These are phyloP conservation scores for Hydrocynus forskahlii DNA, from an alignment of 2,797 vertebrate genomes.

Conservation along the genomic window DNA sequence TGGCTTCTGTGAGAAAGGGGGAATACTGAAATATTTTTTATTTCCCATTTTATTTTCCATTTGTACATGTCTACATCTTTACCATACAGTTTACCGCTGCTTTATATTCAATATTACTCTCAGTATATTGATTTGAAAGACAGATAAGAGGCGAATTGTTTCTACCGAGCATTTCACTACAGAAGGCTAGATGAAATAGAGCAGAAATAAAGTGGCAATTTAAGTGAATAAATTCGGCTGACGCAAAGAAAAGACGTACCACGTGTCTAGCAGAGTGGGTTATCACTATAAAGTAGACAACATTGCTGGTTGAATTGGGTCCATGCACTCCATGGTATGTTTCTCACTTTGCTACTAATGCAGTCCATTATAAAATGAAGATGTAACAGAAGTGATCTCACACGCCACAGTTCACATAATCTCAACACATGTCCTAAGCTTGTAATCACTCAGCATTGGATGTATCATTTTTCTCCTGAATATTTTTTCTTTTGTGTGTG, in stretches of 20 bases:
- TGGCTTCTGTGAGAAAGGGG: neutral
- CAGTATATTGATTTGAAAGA: conserved; percentile 12
- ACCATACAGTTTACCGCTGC: conserved; percentile 20
- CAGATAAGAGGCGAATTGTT: neutral
- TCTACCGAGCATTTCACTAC: neutral
- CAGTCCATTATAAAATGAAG: neutral
- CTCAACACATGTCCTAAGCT: too few species aligned
- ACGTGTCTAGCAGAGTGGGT: neutral
- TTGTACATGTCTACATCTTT: conserved; percentile 25
- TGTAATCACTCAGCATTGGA: too few species aligned
- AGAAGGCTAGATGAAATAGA: neutral
- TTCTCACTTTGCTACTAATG: neutral
- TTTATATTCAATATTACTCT: neutral
- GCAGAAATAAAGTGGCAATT: neutral
- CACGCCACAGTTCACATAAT: too few species aligned
- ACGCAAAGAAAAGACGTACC: too few species aligned
- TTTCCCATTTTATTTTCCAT: neutral
- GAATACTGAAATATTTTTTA: neutral
- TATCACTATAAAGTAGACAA: neutral
- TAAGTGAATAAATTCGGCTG: neutral
- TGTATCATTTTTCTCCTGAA: too few species aligned
- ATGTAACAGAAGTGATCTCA: neutral
- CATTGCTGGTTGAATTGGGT: neutral
- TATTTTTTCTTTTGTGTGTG: too few species aligned
- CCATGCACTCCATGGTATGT: neutral